Conservation (phyloP, 2,113 vertebrate genomes). For the Crotalus viridis region DNA sequence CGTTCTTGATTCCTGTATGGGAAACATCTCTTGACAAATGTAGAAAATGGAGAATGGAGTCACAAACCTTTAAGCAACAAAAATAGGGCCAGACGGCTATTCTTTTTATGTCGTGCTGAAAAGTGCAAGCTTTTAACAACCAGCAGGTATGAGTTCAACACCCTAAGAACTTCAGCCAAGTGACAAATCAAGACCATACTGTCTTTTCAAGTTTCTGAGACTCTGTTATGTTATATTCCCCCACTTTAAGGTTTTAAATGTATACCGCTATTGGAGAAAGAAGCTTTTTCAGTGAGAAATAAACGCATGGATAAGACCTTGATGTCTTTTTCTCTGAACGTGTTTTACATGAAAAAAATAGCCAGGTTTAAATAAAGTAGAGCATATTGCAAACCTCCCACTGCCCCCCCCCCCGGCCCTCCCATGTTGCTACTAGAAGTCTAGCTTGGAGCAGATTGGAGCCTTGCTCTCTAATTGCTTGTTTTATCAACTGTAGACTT, state of each 20-base stretch:
- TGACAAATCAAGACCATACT: constrained; percentile 31
- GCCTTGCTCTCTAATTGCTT: constrained; percentile 14
- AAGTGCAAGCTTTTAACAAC: constrained; percentile 26
- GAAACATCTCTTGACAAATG: neutral
- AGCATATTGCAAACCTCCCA: neutral
- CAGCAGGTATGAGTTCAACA: constrained; percentile 45
- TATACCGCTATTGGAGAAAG: constrained; percentile 7
- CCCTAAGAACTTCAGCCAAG: constrained; percentile 32
- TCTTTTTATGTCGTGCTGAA: constrained; percentile 8
- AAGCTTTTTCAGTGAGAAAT: neutral
- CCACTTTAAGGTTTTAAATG: neutral
- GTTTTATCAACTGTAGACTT: constrained; percentile 1
- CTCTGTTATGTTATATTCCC: constrained; percentile 22
- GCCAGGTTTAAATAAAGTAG: neutral
- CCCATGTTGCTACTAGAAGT: neutral
- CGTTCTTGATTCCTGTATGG: constrained; percentile 6
- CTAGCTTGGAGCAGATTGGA: neutral
- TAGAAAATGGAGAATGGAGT: neutral
- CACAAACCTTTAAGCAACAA: neutral
- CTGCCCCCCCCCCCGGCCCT: neutral
- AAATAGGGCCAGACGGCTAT: neutral
- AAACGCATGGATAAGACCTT: constrained; percentile 4
- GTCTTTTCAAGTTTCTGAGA: neutral
- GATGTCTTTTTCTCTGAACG: constrained; percentile 9
- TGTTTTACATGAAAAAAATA: neutral